These are phyloP conservation scores for Papilio dardanus DNA, from an alignment of 1,140 invertebrate genomes.

Conservation along the genomic window DNA sequence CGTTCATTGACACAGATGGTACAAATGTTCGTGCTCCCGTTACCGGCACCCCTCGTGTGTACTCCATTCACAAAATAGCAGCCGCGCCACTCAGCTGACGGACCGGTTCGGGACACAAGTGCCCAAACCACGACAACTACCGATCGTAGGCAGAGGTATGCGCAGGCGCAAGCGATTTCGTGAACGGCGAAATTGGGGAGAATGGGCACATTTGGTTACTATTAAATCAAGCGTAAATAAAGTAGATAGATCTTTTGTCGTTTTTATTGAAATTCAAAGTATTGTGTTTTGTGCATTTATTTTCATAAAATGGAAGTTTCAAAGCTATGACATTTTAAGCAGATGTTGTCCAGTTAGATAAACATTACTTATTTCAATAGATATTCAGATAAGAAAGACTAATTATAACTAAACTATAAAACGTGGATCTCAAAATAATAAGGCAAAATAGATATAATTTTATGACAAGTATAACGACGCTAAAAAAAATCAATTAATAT, in stretches of 20 bases:
- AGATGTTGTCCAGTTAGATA: too few species aligned
- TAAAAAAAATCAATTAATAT: neutral
- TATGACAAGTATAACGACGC: neutral
- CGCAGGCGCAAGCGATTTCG: neutral
- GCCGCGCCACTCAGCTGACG: conserved; percentile 15
- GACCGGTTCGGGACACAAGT: neutral
- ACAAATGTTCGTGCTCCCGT: conserved; percentile 6
- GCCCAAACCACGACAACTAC: neutral
- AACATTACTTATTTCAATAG: too few species aligned
- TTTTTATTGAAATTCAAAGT: too few species aligned
- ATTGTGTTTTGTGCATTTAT: too few species aligned
- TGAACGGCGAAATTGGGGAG: conserved; percentile 1
- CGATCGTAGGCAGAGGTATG: neutral
- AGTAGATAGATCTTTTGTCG: too few species aligned
- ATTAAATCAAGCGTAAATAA: too few species aligned
- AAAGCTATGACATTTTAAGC: too few species aligned
- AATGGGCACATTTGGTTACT: neutral
- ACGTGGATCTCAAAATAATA: neutral
- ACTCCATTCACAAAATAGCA: conserved; percentile 5
- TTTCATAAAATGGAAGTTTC: too few species aligned
- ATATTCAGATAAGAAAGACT: too few species aligned
- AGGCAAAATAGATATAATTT: neutral
- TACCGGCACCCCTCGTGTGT: neutral
- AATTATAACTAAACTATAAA: too few species aligned
- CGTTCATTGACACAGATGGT: conserved; percentile 8